Evolutionary conservation across 2,113 vertebrate species (phyloP).

Genomic region (Dunckerocampus dactyliophorus): DNA sequence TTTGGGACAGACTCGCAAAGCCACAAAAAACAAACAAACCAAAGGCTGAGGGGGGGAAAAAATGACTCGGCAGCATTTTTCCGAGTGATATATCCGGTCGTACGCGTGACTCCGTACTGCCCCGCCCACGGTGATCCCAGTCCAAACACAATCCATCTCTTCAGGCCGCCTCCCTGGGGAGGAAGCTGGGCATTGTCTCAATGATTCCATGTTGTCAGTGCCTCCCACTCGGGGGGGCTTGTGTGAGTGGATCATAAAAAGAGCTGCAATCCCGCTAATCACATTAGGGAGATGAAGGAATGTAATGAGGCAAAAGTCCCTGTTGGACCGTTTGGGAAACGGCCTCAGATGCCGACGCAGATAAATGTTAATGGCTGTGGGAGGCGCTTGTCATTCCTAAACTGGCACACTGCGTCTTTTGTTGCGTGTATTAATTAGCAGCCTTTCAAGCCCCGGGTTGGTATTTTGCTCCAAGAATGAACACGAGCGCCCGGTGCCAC

Average conservation of each 20-base stretch:
- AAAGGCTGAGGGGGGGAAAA: constrained; percentile 17
- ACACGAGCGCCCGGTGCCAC: background rate
- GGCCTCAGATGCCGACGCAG: constrained; percentile 23
- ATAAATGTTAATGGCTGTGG: constrained; percentile 29
- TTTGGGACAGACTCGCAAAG: constrained; percentile 53
- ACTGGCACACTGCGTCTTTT: constrained; percentile 1
- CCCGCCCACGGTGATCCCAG: constrained; percentile 38
- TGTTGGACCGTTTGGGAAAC: constrained; percentile 25
- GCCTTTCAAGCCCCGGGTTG: constrained; percentile 1
- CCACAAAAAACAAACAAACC: constrained; percentile 50
- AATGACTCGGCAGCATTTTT: constrained; percentile 44
- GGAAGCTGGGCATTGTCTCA: constrained; percentile 42
- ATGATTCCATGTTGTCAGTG: constrained; percentile 38
- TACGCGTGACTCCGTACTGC: constrained; percentile 50
- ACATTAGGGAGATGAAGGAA: constrained; percentile 51
- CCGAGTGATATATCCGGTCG: constrained; percentile 40
- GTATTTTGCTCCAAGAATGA: constrained; percentile 4
- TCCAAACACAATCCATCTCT: constrained; percentile 53
- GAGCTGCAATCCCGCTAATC: constrained; percentile 28
- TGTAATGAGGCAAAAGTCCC: constrained; percentile 26
- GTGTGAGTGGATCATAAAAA: constrained; percentile 49
- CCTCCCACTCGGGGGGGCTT: constrained; percentile 49
- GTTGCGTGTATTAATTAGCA: background rate
- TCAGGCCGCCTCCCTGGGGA: constrained; percentile 42
- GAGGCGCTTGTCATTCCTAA: constrained; percentile 1